Evolutionary conservation across 1,140 invertebrate species (phyloP).

Genomic region (Alviniconcha marisindica): DNA sequence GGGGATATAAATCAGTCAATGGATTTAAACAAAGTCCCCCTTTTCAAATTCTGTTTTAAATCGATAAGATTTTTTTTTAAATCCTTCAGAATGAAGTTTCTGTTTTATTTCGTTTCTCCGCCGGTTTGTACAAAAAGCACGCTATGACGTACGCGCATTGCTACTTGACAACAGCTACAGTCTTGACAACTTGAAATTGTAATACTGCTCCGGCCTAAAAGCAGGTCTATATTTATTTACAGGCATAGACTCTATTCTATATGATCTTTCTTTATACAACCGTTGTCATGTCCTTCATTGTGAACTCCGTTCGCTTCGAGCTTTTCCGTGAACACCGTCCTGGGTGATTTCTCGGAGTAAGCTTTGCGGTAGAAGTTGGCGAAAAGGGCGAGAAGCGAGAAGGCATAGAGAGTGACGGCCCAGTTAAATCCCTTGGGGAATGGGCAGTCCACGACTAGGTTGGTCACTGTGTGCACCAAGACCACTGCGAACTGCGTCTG

Average conservation of each 20-base stretch:
- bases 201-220: not conserved
- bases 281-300: not conserved
- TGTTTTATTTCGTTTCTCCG: too few species aligned
- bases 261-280: not conserved
- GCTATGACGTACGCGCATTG: too few species aligned
- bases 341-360: conserved; percentile 44
- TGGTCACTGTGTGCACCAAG: conserved; percentile 85
- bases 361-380: conserved; percentile 86
- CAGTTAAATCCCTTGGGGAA: conserved; percentile 29
- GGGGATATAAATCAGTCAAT: too few species aligned
- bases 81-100: not conserved
- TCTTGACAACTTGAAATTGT: not conserved
- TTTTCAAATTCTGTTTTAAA: too few species aligned
- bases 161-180: not conserved
- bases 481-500: conserved; percentile 90
- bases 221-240: too few species aligned
- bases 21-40: too few species aligned
- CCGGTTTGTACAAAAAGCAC: too few species aligned
- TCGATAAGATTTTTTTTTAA: too few species aligned
- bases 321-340: too few species aligned
- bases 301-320: not conserved
- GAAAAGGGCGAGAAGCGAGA: conserved; percentile 91
- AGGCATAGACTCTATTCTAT: not conserved
- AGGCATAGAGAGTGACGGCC: conserved; percentile 85
- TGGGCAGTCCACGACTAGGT: conserved; percentile 78